Percentiles rank a stretch among this genome's conserved stretches.
These are phyloP conservation scores for Bathynomus jamesi DNA, from an alignment of 1,140 invertebrate genomes.

Conservation along the genomic window DNA sequence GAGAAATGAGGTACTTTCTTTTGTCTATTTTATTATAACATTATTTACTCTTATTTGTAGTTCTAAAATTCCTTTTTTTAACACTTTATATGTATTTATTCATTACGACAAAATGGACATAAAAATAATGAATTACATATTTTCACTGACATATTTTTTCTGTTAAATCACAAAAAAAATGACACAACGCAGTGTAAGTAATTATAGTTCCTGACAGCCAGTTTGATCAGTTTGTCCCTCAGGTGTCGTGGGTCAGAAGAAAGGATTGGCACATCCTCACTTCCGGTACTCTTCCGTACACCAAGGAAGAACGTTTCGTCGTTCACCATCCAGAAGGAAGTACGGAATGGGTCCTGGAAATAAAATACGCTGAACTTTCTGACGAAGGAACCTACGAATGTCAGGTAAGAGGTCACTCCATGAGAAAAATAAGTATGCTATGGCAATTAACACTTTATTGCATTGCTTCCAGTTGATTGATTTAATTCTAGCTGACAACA, in stretches of 20 bases:
- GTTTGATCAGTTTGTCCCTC: constrained; percentile 34
- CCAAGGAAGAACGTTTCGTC: constrained; percentile 72
- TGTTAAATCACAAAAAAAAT: no score
- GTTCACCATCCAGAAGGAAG: constrained; percentile 70
- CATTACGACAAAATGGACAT: no score
- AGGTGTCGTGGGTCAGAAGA: constrained; percentile 89
- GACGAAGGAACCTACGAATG: constrained; percentile 92
- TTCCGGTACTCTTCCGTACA: constrained; percentile 75
- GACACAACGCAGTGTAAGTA: no score
- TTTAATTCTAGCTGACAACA: background rate
- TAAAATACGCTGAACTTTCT: constrained; percentile 72
- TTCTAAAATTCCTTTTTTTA: no score
- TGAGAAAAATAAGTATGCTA: background rate
- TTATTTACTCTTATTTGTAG: no score
- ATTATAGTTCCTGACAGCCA: no score
- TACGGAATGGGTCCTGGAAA: constrained; percentile 82
- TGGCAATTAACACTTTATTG: background rate
- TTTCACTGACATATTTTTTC: no score
- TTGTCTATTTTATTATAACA: no score
- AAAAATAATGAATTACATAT: no score
- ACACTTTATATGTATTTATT: no score
- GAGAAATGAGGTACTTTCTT: no score
- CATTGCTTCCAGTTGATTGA: background rate
- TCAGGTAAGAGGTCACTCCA: constrained; percentile 49
- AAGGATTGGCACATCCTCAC: constrained; percentile 81